phyloP scores from a whole-genome alignment of 2,113 vertebrate genomes.

The Apodemus sylvaticus region DNA sequence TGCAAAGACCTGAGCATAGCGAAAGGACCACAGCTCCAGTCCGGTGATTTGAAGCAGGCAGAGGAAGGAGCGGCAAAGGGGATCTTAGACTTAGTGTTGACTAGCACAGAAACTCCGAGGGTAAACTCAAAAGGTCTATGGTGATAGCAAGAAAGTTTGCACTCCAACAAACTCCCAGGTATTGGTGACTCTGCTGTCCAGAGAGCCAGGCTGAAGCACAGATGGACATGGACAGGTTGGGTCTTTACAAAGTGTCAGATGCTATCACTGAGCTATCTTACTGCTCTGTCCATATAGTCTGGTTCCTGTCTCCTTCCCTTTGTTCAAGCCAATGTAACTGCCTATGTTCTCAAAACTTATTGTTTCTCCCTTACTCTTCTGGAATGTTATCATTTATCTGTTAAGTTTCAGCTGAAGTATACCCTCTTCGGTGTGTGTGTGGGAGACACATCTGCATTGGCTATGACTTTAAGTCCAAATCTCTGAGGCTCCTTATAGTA shows the following conservation, averaged over 20 bases:
- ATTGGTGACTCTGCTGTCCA: background rate
- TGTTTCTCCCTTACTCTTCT: background rate
- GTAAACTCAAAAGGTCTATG: background rate
- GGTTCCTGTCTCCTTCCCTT: background rate
- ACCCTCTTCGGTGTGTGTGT: rapidly evolving
- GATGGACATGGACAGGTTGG: background rate
- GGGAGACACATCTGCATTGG: rapidly evolving
- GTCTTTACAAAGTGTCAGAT: background rate
- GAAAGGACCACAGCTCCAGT: background rate
- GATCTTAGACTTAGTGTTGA: background rate
- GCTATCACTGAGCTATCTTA: background rate
- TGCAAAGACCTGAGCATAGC: background rate
- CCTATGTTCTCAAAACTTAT: background rate
- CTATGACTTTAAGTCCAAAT: background rate
- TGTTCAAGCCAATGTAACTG: background rate
- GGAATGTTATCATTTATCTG: background rate
- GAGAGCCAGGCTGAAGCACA: background rate
- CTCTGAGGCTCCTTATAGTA: rapidly evolving
- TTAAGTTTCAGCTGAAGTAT: background rate
- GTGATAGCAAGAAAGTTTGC: background rate
- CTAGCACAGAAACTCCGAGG: background rate
- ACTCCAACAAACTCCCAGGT: background rate
- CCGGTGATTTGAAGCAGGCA: too few relatives aligned
- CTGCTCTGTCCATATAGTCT: background rate
- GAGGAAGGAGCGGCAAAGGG: rapidly evolving